Evolutionary conservation across 2,113 vertebrate species (phyloP), one percentile per base, ranked within the genome.

Genomic region (Oenanthe melanoleuca): DNA sequence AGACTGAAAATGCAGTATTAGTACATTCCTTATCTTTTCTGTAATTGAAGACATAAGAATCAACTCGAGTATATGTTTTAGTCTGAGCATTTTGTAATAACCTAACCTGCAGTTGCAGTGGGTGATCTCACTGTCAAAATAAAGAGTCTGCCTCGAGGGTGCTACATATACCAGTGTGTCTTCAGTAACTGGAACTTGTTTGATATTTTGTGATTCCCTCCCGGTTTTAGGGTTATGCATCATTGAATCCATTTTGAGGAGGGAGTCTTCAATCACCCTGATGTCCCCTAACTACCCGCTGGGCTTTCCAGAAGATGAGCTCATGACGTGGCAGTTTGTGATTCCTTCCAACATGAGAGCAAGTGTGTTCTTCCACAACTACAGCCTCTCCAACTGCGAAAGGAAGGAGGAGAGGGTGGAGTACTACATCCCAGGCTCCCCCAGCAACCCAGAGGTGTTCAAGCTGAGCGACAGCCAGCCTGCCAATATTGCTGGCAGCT

Each of bases 271-370:
- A 5, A 80, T 97, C 1, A 97, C 96, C 18, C 97, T 99, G 84
- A 97, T 98, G 97, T 98, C 99, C 2, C 97, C 99, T 31, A 98
- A 99, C 96, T 99, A 98, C 63, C 98, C 98, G 0, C 11, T 4
- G 1, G 96, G 97, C 44, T 98, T 99, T 64, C 98, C 98, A 1
- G 95, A 98, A 59, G 95, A 98, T 0, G 97, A 98, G 73, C 97
- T 98, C 71, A 98, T 99, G 98, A 98, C 96, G 0, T 99, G 99
- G 99, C 97, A 98, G 89, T 99, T 99, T 34, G 75, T 89, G 3
- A 42, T 99, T 24, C 99, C 99, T 1, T 83, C 94, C 8, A 98
- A 95, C 92, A 97, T 99, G 97, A 98, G 99, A 97, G 99, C 99
- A 59, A 98, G 97, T 0, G 93, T 99, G 56, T 65, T 71, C 26